Evolutionary conservation across 2,888 invertebrate species (phyloP), one percentile per base, ranked within the genome.

Genomic region (Spicauda simplicius): DNA sequence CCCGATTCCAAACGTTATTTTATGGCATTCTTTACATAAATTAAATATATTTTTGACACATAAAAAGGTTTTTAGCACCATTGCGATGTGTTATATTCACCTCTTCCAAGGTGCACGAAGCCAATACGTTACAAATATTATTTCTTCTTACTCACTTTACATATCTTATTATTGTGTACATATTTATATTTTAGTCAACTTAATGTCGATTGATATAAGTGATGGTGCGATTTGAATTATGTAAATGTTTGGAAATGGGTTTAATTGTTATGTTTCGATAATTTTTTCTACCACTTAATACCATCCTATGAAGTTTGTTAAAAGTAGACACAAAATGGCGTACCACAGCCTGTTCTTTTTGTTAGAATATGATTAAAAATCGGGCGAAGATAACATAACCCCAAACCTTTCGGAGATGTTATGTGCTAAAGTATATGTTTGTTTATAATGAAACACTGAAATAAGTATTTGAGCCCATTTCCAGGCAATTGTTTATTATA

Each of bases 11-110:
- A 59, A 19, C 45, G 30, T 65, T 66, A 66, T 59, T 66, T 66
- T 66, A 48, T 66, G 66, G 66, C 48, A 55, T 66, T 66, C 54
- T 66, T 66, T 66, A 66, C 66, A 66, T 60, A 59, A 45, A 66
- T 60, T 45, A 54, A 59, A 48, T 20, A 60, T 66, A 66, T 66
- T 60, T 60, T 59, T 66, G 66, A 54, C 66, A 66, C 60, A 14
- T 50, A 25, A 50, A 59, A 52, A 53, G 59, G 60, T 66, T 60
- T 50, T 8, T 8, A n/a, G 60, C 66, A 60, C 66, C 48, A n/a
- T 50, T 54, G 56, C 52, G 64, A 53, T 52, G 58, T 64, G 65
- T 59, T 48, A 48, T 60, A 66, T 55, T 55, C 53, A 60, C 54
- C n/a, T 64, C 20, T 53, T 55, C 19, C 20, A 59, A 58, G 30